Evolutionary conservation across 2,113 vertebrate genomes (phyloP).

Genomic region (Verasper variegatus): DNA sequence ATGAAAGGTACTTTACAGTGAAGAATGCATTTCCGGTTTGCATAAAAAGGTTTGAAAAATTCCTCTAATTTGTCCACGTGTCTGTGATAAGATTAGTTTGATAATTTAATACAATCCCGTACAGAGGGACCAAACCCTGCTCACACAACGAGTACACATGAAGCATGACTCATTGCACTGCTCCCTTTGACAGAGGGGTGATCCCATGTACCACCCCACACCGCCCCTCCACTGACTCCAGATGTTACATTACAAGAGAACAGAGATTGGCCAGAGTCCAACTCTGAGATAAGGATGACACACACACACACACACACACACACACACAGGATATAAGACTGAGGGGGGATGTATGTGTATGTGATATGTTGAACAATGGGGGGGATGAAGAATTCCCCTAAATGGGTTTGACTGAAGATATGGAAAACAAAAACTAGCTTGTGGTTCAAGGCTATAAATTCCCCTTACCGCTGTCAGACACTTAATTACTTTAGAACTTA

Average conservation of each 20-base stretch:
- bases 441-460: conserved; percentile 10
- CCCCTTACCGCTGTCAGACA: conserved; percentile 5
- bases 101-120: neutral
- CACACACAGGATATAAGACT: conserved; percentile 49
- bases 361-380: conserved; percentile 70
- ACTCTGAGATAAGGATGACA: conserved; percentile 35
- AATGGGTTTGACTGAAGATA: conserved; percentile 22
- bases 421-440: conserved; percentile 23
- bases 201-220: conserved; percentile 12
- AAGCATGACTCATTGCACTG: conserved; percentile 50
- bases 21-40: no score
- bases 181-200: conserved; percentile 45
- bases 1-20: no score
- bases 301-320: neutral
- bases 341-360: conserved; percentile 49
- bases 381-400: conserved; percentile 22
- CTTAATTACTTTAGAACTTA: neutral
- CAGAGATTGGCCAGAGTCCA: conserved; percentile 40
- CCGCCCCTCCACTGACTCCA: conserved; percentile 44
- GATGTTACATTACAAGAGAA: conserved; percentile 41
- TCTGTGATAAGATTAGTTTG: neutral
- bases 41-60: no score
- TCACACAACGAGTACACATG: conserved; percentile 8
- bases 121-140: neutral
- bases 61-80: neutral